Conservation (phyloP, 2,797 vertebrate species). For the Otolemur crassicaudatus region DNA sequence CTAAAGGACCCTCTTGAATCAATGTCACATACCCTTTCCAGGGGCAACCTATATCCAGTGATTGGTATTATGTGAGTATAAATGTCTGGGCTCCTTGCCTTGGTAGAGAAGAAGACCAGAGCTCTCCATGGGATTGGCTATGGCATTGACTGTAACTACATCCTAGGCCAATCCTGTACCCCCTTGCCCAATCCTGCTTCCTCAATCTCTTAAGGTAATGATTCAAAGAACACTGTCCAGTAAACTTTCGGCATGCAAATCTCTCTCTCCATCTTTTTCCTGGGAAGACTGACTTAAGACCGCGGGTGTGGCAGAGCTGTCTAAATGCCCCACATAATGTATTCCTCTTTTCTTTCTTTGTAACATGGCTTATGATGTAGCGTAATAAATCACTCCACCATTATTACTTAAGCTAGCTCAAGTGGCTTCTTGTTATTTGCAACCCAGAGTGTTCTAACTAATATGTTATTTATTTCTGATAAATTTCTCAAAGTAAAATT, state of each 20-base stretch:
- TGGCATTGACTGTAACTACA: neutral
- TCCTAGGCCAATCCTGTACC: neutral
- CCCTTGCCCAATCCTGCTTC: neutral
- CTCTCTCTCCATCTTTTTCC: neutral
- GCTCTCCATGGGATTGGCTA: neutral
- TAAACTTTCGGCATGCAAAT: neutral
- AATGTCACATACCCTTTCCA: neutral
- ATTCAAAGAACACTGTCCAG: neutral
- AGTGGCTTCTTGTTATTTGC: conserved; percentile 16
- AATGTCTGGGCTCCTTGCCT: neutral
- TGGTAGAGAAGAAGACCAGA: neutral
- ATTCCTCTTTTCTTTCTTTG: neutral
- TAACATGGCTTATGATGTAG: neutral
- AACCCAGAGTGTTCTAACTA: neutral
- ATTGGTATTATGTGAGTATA: neutral
- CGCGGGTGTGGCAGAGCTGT: neutral
- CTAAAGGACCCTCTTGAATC: neutral
- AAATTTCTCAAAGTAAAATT: conserved; percentile 32
- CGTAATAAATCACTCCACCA: neutral
- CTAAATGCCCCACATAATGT: neutral
- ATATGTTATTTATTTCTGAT: neutral
- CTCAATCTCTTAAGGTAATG: neutral
- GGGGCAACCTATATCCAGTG: neutral
- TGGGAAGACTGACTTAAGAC: neutral
- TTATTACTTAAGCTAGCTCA: neutral